Evolutionary conservation across 2,113 vertebrate species (phyloP), one percentile per base, ranked within the genome.

Genomic region (Thalassarche chlororhynchos): DNA sequence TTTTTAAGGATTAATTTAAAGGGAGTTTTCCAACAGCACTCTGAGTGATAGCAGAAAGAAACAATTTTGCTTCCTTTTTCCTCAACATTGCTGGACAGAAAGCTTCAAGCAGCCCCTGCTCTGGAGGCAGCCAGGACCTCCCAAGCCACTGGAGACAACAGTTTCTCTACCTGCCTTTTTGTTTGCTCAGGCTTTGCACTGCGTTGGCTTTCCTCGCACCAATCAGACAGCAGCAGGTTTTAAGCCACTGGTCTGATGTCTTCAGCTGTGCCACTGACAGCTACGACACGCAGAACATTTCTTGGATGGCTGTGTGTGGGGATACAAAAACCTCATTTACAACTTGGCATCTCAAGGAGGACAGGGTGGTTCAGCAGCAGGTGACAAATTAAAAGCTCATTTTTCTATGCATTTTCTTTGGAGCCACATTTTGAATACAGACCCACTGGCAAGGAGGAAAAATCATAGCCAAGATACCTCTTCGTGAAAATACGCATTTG

Each of bases 301-400:
- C 87, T 96, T 94, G 74, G 93, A 89, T 38, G 52, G 85, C 74
- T 32, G 0, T 65, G 76, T 61, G 26, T n/a, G 24, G 78, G 74
- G 77, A 95, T 66, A 69, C 78, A 94, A 77, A 97, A 95, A 78
- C 52, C 93, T 94, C 93, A 90, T 90, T 92, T 96, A 93, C 47
- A 91, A 77, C 47, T 94, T 93, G 95, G 82, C 92, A 86, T 93
- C 87, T 94, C 93, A 54, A 94, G 90, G 64, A 95, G 34, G 84
- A 91, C 71, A 87, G 92, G 93, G 91, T 86, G 49, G 54, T 75
- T 90, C 94, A 94, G 72, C 93, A 93, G 84, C 77, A 93, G 91
- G 87, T 87, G 69, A 98, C 88, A 94, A 89, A 96, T 93, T 92
- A 93, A 97, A 97, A 98, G 68, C 90, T 87, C 79, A 26, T 91